Evolutionary conservation across 1,140 invertebrate genomes (phyloP), one percentile per base, ranked within the genome.

Genomic region (Nephotettix cincticeps): DNA sequence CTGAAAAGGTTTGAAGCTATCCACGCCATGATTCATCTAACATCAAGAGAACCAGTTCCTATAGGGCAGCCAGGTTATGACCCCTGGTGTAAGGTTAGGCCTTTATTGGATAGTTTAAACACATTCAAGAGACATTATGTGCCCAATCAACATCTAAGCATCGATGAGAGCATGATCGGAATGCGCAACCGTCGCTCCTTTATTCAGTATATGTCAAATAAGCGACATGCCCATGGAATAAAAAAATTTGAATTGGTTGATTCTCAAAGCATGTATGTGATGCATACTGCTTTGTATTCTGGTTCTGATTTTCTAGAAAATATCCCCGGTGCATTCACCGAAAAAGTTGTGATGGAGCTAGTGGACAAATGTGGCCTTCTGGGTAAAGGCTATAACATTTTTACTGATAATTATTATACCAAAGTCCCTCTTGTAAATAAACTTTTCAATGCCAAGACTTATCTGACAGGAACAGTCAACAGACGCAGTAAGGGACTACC

Each of bases 401-500:
- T 43, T 45, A 70, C 54, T 17, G 56, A 63, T 27, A 70, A 70
- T 29, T 70, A 43, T 23, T 70, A 70, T 4, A 70, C 56, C 11
- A 70, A 70, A 47, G 14, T 61, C 17, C 40, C 30, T 1, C 40
- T 71, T 30, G n/a, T n/a, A n/a, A n/a, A n/a, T n/a, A 17, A 27
- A 19, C 29, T 70, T 17, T 36, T 40, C n/a, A 32, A 30, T 17
- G 30, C 30, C 14, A 63, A 70, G 6, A 70, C 69, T 23, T 61
- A 4, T 27, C 56, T 61, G 6, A 61, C 56, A 9, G 56, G 56
- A 4, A 61, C 56, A 25, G 28, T 61, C n/a, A 61, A 23, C 6
- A 61, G 28, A 61, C 4, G 23, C 9, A 27, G 21, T 27, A 61
- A 29, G 28, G 25, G 11, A 6, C 21, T 61, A 11, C 9, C 21